Percentiles rank a stretch among this genome's conserved stretches.
These are phyloP conservation scores for Anoplius nigerrimus DNA, from an alignment of 2,888 invertebrate species.

Conservation along the genomic window DNA sequence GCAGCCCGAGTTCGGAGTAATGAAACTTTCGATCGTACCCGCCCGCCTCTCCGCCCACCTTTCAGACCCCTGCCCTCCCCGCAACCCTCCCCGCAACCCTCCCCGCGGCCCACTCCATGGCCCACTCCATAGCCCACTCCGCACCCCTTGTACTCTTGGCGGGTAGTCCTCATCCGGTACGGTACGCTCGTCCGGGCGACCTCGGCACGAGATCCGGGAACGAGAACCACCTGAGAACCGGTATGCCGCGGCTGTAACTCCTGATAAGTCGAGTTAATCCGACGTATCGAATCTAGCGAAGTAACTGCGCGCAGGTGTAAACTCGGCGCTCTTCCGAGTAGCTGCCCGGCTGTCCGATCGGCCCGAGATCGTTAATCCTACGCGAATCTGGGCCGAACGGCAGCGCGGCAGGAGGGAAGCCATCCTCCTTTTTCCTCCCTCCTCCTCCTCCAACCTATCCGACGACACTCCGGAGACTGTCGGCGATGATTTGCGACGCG, in stretches of 20 bases:
- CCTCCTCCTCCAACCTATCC: too few species aligned
- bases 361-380: conserved; percentile 18
- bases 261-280: conserved; percentile 31
- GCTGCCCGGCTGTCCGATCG: neutral
- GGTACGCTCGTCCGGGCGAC: too few species aligned
- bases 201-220: neutral
- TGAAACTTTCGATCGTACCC: neutral
- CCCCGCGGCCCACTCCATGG: neutral
- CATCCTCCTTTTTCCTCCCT: too few species aligned
- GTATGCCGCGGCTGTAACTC: conserved; percentile 25
- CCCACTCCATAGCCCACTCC: neutral
- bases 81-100: neutral
- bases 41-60: neutral
- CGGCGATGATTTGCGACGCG: too few species aligned
- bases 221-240: conserved; percentile 21
- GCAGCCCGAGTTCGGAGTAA: neutral
- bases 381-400: conserved; percentile 8
- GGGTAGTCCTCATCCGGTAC: too few species aligned
- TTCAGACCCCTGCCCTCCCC: neutral
- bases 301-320: conserved; percentile 36
- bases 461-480: too few species aligned
- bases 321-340: conserved; percentile 26
- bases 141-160: too few species aligned
- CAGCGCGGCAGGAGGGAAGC: too few species aligned
- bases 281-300: conserved; percentile 29